Percentiles rank a stretch among this genome's conserved stretches.
These are phyloP conservation scores for Dusona sp. DNA, from an alignment of 2,888 invertebrate genomes.

Conservation along the genomic window DNA sequence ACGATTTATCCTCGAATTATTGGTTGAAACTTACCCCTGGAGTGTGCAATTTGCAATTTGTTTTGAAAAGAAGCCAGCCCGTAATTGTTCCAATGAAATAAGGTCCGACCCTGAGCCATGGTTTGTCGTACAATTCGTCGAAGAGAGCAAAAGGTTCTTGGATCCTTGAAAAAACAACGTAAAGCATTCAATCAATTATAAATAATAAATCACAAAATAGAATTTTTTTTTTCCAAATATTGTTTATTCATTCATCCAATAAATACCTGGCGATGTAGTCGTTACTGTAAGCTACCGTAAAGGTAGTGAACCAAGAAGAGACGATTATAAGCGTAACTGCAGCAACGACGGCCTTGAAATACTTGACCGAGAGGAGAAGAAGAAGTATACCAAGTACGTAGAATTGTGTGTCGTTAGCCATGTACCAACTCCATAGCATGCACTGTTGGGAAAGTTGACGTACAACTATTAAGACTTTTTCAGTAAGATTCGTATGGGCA, in stretches of 20 bases:
- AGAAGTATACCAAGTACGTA: conserved; percentile 84
- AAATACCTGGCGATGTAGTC: conserved; percentile 87
- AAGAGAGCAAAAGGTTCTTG: conserved; percentile 93
- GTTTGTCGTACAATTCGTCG: conserved; percentile 93
- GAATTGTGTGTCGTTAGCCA: conserved; percentile 85
- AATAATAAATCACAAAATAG: too few relatives aligned
- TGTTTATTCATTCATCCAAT: not conserved
- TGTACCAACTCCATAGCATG: conserved; percentile 85
- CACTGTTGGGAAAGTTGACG: conserved; percentile 79
- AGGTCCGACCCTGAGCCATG: conserved; percentile 93
- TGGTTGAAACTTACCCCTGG: conserved; percentile 75
- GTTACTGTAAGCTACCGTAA: conserved; percentile 90
- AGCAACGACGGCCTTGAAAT: conserved; percentile 87
- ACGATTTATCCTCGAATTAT: not conserved
- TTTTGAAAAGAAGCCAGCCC: conserved; percentile 90
- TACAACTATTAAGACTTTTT: conserved; percentile 21
- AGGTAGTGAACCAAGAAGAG: conserved; percentile 91
- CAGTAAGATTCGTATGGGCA: not conserved
- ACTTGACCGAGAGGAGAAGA: conserved; percentile 83
- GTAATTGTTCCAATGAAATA: conserved; percentile 92
- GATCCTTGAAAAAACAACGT: conserved; percentile 84
- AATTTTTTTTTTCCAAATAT: not conserved
- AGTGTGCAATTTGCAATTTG: conserved; percentile 87
- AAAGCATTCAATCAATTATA: not conserved
- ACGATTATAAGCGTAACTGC: conserved; percentile 87